A percentile compares a stretch with the other conserved stretches of the same genome.
Evolutionary conservation across 2,113 vertebrate genomes (phyloP).

Genomic region (Hydrolagus affinis): DNA sequence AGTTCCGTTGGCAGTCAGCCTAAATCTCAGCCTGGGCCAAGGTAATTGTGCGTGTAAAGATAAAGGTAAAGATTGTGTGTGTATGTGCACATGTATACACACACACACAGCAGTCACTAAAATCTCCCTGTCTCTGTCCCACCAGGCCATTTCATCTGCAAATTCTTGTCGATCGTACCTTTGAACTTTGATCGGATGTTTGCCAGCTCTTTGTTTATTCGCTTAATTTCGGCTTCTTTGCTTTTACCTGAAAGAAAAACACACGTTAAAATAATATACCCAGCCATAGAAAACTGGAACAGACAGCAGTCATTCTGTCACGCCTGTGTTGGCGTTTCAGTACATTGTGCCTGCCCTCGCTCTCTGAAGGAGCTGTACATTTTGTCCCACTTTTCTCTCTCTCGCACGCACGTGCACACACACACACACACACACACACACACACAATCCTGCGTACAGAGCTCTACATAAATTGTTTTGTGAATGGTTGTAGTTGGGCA

Average conservation of each 20-base stretch:
- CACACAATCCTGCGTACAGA: too few relatives aligned
- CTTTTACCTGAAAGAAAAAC: conserved; percentile 68
- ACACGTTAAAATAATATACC: not conserved
- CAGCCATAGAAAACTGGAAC: not conserved
- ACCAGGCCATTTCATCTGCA: not conserved
- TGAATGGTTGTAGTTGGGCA: too few relatives aligned
- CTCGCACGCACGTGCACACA: too few relatives aligned
- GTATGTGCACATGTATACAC: too few relatives aligned
- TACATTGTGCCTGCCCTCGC: not conserved
- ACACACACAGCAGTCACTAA: not conserved
- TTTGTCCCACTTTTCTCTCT: not conserved
- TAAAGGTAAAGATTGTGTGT: too few relatives aligned
- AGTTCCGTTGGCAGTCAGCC: not conserved
- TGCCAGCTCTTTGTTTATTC: conserved; percentile 87
- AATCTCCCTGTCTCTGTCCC: not conserved
- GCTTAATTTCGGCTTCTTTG: conserved; percentile 87
- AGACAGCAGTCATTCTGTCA: not conserved
- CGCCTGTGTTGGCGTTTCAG: too few relatives aligned
- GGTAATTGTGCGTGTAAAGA: too few relatives aligned
- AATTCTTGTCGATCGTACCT: conserved; percentile 39
- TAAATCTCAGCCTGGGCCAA: too few relatives aligned
- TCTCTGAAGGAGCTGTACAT: not conserved
- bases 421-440: too few relatives aligned
- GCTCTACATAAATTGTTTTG: too few relatives aligned
- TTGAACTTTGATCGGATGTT: conserved; percentile 92